Evolutionary conservation across 2,797 vertebrate genomes (phyloP), one percentile per base, ranked within the genome.

Genomic region (Chiloscyllium punctatum): DNA sequence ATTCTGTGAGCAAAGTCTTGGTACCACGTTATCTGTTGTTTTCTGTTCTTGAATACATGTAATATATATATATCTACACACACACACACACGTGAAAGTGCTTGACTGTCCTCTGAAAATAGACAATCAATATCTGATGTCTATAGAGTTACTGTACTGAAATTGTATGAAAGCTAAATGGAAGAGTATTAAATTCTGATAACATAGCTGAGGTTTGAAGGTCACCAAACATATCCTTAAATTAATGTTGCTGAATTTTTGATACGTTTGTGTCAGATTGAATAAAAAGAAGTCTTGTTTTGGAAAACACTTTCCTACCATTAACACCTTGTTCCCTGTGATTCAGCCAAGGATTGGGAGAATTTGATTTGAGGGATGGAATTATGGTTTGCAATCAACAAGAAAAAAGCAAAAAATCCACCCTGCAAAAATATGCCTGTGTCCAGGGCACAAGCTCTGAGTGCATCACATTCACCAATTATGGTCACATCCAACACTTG

Each of bases 91-190:
- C 74, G 15, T 18, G 42, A 37, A 92, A 69, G 18, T 42, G 90
- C 11, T 90, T 91, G 88, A 91, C 57, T 91, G 88, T 15, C n/a
- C 90, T 69, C n/a, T 92, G n/a, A 69, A 92, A 69, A 27, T 92
- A 92, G 66, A 92, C 90, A 92, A 92, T 92, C 90, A 42, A 69
- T 92, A 69, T 37, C 90, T 92, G 90, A 69, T 69, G 66, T 92
- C 90, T 42, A 92, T 42, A 42, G 30, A 88, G 88, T 92, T 92
- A 90, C 87, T 90, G 30, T 62, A 66, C 90, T 69, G 62, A 92
- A 69, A 92, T 69, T 42, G 90, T 69, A 21, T 91, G 57, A 91
- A n/a, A 91, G 57, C 33, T n/a, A 69, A 92, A 69, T 92, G 90
- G 69, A 42, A 69, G 37, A 92, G 90, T 69, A 92, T 92, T 92